These are phyloP conservation scores for Gnathonemus echidnorhynchus DNA, from an alignment of 2,113 vertebrate genomes.

Conservation along the genomic window DNA sequence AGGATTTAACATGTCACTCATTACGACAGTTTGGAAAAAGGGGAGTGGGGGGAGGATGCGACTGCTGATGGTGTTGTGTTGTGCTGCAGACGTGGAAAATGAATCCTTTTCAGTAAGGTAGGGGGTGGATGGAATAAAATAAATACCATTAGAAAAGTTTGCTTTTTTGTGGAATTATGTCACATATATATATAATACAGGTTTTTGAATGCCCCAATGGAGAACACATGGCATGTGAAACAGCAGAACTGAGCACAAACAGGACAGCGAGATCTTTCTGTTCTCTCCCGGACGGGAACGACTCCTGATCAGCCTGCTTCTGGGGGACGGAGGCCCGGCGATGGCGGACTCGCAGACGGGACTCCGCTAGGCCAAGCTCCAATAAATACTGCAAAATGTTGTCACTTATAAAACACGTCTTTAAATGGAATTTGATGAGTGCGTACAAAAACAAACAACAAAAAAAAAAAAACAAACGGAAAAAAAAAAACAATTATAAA, in stretches of 20 bases:
- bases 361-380: constrained; percentile 11
- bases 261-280: not conserved
- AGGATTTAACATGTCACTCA: constrained; percentile 2
- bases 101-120: not conserved
- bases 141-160: not conserved
- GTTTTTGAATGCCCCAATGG: not conserved
- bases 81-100: not conserved
- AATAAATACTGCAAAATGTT: constrained; percentile 19
- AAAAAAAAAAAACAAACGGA: not conserved
- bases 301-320: constrained; percentile 17
- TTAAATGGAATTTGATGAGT: constrained; percentile 15
- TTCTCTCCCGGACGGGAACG: constrained; percentile 2
- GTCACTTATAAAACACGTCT: constrained; percentile 3
- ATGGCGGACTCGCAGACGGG: not conserved
- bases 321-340: not conserved
- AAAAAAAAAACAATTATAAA: constrained; percentile 1
- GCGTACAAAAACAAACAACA: constrained; percentile 12
- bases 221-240: constrained; percentile 10
- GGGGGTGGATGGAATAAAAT: constrained; percentile 3
- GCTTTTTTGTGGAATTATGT: not conserved
- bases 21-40: not conserved
- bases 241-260: constrained; percentile 18
- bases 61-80: not conserved
- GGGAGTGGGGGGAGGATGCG: not conserved
- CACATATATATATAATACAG: constrained; percentile 15